Base-by-base conservation (phyloP, 2,113 vertebrate genomes). In the Meriones unguiculatus region DNA sequence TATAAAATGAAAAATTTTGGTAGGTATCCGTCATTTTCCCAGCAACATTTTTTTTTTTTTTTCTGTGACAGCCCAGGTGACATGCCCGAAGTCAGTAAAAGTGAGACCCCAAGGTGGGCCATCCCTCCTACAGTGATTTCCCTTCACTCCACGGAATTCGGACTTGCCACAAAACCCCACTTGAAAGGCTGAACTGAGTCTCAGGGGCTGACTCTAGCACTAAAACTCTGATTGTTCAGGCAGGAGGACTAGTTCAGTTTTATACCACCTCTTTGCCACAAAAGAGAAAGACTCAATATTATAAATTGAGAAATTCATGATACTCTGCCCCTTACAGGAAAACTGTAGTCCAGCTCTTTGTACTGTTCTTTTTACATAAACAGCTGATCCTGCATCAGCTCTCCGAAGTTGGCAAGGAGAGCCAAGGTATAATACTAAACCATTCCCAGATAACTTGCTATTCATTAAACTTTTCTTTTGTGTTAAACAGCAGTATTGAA, bases 401-500 rank as follows among this genome's bases (percentile, higher is more conserved):
- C 65, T 96, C 2, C 0, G 86, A 96, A 97, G 91, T 87, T 90
- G 93, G 65, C 46, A 95, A 95, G 10, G 86, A 80, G 87, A 50
- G 93, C 7, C 52, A 95, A 90, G 41, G 46, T 46, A 46, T 46
- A 46, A 0, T 0, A 91, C 9, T 80, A 84, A 91, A 84, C 52
- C 85, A 87, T 88, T 85, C 52, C 81, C 0, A 96, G 97, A 93
- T 96, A 94, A 95, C 95, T 72, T 20, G 0, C 95, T 98, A 96
- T 87, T 97, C 96, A 97, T 95, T 72, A 96, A 32, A 75, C 88
- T 96, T 97, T 92, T 94, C 75, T 88, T 92, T 95, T 94, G 97
- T 95, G 96, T 98, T 97, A 96, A 98, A 98, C 87, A 98, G 97
- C 97, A 97, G 78, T 93, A 97, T 96, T 96, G 97, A 87, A 94